Evolutionary conservation across 2,113 vertebrate genomes (phyloP), one percentile per base, ranked within the genome.

Genomic region (Riparia riparia): DNA sequence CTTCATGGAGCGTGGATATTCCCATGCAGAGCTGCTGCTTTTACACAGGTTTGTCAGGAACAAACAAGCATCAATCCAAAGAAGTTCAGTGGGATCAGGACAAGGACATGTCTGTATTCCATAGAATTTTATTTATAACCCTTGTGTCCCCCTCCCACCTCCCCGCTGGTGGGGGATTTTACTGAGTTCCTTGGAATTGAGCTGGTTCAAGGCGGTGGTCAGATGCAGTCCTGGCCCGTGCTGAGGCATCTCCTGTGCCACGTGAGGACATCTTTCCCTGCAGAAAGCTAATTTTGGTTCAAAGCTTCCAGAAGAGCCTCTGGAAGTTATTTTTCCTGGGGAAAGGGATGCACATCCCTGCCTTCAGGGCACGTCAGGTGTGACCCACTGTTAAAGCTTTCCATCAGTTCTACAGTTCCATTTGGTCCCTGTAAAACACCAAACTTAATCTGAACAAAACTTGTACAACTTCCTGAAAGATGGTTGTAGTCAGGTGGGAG

Each of bases 151-250:
- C 37, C 37, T 37, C 37, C 37, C 37, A 37, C 37, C 37, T 37
- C 37, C 37, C 37, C 37, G 37, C 37, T 8, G 37, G 37, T 34
- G 47, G 31, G 65, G 12, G 1, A 37, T 51, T 61, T 71, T 41
- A 26, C 32, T 2, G 4, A 37, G 37, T 37, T 72, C 24, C 54
- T 7, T 53, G 57, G n/a, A 63, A 20, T 3, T 44, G 16, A 29
- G 24, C 17, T 70, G 10, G 9, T 34, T 60, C 25, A 82, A 82
- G 45, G 28, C 0, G 0, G 53, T n/a, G 45, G 19, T 45, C 2
- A 0, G 53, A 29, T 26, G 7, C 0, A 0, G 15, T 66, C 4
- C 15, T 0, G 3, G 45, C 45, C 13, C 2, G 0, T n/a, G 18
- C 28, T 58, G 53, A 82, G n/a, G 58, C 37, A 45, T 53, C 58